A percentile compares a stretch with the other conserved stretches of the same genome.
These are phyloP conservation scores for Anticlea derivata DNA, from an alignment of 2,888 invertebrate genomes.

Conservation along the genomic window DNA sequence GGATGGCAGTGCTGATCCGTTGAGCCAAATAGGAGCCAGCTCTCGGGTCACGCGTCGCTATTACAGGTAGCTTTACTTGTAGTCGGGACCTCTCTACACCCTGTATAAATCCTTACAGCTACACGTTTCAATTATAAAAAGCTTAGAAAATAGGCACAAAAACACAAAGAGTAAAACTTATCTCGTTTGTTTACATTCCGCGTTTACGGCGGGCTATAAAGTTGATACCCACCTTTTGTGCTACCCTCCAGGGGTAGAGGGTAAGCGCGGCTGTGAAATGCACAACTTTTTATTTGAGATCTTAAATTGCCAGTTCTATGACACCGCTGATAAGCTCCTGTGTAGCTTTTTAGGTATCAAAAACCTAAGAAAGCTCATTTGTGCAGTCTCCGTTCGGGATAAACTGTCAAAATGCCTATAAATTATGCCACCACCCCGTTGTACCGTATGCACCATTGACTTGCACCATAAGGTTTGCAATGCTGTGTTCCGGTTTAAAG, in stretches of 20 bases:
- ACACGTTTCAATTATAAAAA: conserved; percentile 30
- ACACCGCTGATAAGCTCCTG: not conserved
- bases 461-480: too few species aligned
- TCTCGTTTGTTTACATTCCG: conserved; percentile 59
- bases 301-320: conserved; percentile 8
- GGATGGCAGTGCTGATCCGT: too few species aligned
- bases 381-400: too few species aligned
- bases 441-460: too few species aligned
- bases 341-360: not conserved
- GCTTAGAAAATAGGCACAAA: conserved; percentile 30
- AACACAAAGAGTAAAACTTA: conserved; percentile 58
- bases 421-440: too few species aligned
- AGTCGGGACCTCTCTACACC: too few species aligned
- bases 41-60: too few species aligned
- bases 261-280: conserved; percentile 31
- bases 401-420: too few species aligned
- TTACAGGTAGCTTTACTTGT: too few species aligned
- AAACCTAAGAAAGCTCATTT: not conserved
- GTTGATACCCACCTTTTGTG: conserved; percentile 65
- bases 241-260: conserved; percentile 46
- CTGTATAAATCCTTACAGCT: conserved; percentile 1
- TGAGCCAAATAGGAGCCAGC: too few species aligned
- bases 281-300: conserved; percentile 26
- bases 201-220: conserved; percentile 65
- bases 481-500: too few species aligned